phyloP scores from a whole-genome alignment of 2,113 vertebrate genomes.

The Zapornia atra region DNA sequence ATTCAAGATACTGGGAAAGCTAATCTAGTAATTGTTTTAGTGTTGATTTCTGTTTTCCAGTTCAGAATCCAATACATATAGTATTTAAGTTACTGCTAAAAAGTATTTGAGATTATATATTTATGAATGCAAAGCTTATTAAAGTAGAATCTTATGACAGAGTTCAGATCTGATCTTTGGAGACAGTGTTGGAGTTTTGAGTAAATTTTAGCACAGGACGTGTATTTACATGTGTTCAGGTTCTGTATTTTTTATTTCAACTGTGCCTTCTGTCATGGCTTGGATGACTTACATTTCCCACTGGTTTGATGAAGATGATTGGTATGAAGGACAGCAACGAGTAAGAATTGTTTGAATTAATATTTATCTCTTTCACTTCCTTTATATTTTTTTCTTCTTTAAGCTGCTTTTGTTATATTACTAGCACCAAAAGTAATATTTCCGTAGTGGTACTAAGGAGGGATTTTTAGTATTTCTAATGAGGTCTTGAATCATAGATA shows the following conservation, averaged over 20 bases:
- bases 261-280: slow-evolving; percentile 63
- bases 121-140: neutral
- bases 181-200: neutral
- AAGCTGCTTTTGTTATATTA: neutral
- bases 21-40: neutral
- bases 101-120: neutral
- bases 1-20: neutral
- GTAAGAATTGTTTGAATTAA: slow-evolving; percentile 72
- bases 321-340: slow-evolving; percentile 81
- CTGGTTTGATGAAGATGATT: slow-evolving; percentile 83
- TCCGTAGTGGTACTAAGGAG: neutral
- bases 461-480: slow-evolving; percentile 12
- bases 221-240: slow-evolving; percentile 42
- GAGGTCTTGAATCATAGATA: neutral
- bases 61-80: neutral
- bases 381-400: neutral
- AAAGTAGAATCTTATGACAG: neutral
- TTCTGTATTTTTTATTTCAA: slow-evolving; percentile 59
- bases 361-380: slow-evolving; percentile 16
- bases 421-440: neutral
- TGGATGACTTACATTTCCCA: slow-evolving; percentile 79
- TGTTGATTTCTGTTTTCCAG: neutral
- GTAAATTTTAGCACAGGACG: slow-evolving; percentile 40
- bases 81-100: neutral
- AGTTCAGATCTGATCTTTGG: neutral